Conservation (phyloP, 1,140 invertebrate species). For the Caenorhabditis latens region DNA sequence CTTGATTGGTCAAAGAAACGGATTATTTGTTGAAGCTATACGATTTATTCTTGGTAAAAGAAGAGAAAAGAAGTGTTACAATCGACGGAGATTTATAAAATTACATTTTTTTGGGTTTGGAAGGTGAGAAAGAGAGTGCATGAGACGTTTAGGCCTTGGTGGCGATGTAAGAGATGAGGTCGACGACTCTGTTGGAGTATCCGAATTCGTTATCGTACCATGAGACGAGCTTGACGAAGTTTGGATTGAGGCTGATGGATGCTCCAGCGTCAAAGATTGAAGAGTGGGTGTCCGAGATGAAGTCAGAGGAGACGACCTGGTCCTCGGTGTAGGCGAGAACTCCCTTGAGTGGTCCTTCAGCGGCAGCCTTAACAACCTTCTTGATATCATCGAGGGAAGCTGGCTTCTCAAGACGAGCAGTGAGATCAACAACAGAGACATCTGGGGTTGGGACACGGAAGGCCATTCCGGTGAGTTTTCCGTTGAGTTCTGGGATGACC, state of each 20-base stretch:
- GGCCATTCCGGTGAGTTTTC: constrained; percentile 93
- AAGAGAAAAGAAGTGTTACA: background rate
- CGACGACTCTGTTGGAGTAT: constrained; percentile 91
- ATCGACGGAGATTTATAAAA: background rate
- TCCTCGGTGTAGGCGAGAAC: constrained; percentile 95
- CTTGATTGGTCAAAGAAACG: too few relatives aligned
- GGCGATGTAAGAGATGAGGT: constrained; percentile 91
- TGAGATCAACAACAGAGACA: constrained; percentile 81
- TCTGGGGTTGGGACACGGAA: constrained; percentile 81
- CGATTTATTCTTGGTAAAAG: constrained; percentile 19
- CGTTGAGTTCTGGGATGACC: constrained; percentile 81
- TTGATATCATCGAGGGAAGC: constrained; percentile 86
- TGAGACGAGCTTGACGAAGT: constrained; percentile 90
- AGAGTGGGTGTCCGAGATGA: constrained; percentile 87
- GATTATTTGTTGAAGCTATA: background rate
- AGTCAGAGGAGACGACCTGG: constrained; percentile 90
- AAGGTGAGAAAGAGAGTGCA: background rate
- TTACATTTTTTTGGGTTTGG: too few relatives aligned
- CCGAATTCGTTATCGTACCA: constrained; percentile 97
- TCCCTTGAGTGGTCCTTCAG: constrained; percentile 85
- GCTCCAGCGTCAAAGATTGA: constrained; percentile 95
- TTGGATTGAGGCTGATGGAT: constrained; percentile 89
- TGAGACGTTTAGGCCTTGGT: constrained; percentile 61
- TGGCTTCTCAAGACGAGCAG: constrained; percentile 79
- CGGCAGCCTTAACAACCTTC: constrained; percentile 86